Evolutionary conservation across 2,888 invertebrate species (phyloP).

Genomic region (Cataglyphis livida): DNA sequence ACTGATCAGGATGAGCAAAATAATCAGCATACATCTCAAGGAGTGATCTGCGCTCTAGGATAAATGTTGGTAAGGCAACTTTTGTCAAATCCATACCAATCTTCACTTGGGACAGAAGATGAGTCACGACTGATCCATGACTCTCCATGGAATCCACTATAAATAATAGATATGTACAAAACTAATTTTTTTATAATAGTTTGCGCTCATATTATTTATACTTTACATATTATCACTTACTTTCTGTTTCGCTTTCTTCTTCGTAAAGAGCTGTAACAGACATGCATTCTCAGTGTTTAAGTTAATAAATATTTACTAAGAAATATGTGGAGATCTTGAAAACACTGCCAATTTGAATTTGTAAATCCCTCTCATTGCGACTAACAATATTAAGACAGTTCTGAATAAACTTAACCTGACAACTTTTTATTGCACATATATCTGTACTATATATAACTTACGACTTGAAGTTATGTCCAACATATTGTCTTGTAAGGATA

Average conservation of each 20-base stretch:
- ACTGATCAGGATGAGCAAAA: constrained; percentile 99
- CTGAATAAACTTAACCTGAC: constrained; percentile 48
- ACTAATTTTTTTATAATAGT: background rate
- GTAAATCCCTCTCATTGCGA: background rate
- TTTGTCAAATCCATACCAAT: constrained; percentile 99
- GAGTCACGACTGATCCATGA: constrained; percentile 98
- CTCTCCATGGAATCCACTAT: constrained; percentile 95
- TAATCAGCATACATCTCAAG: constrained; percentile 99
- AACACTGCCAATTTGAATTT: background rate
- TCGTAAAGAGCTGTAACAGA: constrained; percentile 93
- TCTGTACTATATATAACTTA: constrained; percentile 71
- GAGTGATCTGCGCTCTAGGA: constrained; percentile 97
- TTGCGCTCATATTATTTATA: constrained; percentile 17
- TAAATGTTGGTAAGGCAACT: constrained; percentile 99
- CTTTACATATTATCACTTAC: constrained; percentile 85
- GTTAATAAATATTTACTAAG: background rate
- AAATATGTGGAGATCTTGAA: background rate
- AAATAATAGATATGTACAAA: background rate
- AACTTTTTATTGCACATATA: constrained; percentile 16
- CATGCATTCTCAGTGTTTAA: constrained; percentile 44
- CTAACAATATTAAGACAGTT: background rate
- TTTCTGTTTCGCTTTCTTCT: constrained; percentile 94
- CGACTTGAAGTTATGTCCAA: constrained; percentile 77
- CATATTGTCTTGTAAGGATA: constrained; percentile 75
- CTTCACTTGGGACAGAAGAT: constrained; percentile 98